These are phyloP conservation scores for Myocastor coypus DNA, from an alignment of 2,113 vertebrate species.

Conservation along the genomic window DNA sequence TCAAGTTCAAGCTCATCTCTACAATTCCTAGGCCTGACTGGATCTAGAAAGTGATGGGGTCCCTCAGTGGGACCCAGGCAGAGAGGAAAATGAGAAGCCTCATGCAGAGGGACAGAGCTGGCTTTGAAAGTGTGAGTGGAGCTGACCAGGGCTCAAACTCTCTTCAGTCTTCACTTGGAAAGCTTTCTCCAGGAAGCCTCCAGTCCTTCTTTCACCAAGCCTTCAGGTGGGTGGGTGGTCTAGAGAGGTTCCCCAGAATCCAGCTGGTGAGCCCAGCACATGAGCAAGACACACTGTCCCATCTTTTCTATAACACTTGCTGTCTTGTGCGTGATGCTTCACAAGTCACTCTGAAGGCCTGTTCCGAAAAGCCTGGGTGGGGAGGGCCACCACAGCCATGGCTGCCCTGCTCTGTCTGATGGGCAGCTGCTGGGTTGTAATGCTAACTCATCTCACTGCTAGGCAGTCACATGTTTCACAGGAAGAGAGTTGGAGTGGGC, in stretches of 20 bases:
- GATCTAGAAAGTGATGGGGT: accelerated
- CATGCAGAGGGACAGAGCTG: background rate
- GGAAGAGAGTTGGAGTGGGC: background rate
- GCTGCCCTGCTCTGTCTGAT: accelerated
- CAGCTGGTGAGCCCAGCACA: background rate
- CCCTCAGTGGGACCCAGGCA: background rate
- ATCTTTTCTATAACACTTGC: background rate
- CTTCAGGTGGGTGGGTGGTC: background rate
- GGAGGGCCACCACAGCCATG: accelerated
- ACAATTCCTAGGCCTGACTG: background rate
- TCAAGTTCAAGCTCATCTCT: background rate
- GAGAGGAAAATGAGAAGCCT: background rate
- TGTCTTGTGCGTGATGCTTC: background rate
- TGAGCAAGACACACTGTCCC: background rate
- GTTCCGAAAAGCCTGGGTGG: accelerated
- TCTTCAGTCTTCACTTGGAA: background rate
- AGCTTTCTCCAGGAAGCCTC: background rate
- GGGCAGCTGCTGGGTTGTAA: background rate
- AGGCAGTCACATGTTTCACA: background rate
- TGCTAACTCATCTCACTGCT: background rate
- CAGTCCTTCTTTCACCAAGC: background rate
- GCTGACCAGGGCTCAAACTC: background rate
- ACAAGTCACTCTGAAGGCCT: background rate
- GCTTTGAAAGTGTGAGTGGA: background rate
- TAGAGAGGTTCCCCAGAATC: background rate